phyloP scores from a whole-genome alignment of 2,888 invertebrate species.

The Xiphydria camelus region DNA sequence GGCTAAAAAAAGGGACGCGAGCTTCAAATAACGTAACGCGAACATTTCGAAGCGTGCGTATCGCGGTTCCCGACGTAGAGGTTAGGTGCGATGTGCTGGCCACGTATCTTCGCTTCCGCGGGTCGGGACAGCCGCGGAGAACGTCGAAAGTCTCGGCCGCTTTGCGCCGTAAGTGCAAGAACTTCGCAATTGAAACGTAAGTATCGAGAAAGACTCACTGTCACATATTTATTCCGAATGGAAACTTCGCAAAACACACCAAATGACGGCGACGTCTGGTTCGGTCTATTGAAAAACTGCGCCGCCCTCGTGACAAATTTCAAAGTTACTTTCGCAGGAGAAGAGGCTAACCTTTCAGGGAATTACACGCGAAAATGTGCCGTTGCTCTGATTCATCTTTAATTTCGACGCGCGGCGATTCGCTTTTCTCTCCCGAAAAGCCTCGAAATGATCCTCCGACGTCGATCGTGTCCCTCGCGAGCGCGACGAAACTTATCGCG shows the following conservation, averaged over 20 bases:
- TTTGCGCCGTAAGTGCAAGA: no score
- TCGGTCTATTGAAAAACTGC: slow-evolving; percentile 24
- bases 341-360: no score
- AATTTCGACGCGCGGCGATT: neutral
- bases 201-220: slow-evolving; percentile 36
- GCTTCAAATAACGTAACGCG: slow-evolving; percentile 1
- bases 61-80: slow-evolving; percentile 3
- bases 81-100: slow-evolving; percentile 14
- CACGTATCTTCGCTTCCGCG: neutral
- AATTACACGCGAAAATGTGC: neutral
- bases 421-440: neutral
- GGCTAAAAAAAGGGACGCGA: no score
- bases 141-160: neutral
- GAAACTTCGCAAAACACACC: slow-evolving; percentile 37
- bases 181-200: slow-evolving; percentile 3
- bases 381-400: neutral
- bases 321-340: slow-evolving; percentile 1
- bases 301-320: slow-evolving; percentile 33
- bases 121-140: neutral
- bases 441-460: neutral
- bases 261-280: slow-evolving; percentile 37
- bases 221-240: slow-evolving; percentile 48
- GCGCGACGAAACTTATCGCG: slow-evolving; percentile 9
- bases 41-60: slow-evolving; percentile 6
- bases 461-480: neutral